Conservation (phyloP, 2,797 vertebrate genomes). For the Heliangelus exortis region DNA sequence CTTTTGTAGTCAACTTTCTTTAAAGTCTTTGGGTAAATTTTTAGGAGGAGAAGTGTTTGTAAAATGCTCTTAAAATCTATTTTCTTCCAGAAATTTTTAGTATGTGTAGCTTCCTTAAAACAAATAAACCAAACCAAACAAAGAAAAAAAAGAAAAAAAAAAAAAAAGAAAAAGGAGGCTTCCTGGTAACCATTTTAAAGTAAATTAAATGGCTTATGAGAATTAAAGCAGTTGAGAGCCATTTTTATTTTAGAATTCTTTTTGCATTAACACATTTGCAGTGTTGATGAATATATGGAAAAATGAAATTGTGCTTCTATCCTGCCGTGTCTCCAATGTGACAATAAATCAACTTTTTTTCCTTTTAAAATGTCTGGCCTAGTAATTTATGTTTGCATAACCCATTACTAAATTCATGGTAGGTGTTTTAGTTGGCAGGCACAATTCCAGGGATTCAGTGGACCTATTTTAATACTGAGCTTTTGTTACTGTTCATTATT, state of each 20-base stretch:
- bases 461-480: constrained; percentile 72
- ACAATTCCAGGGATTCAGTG: constrained; percentile 75
- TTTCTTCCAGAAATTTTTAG: background rate
- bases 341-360: constrained; percentile 89
- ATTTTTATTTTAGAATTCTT: constrained; percentile 83
- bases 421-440: constrained; percentile 87
- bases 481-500: constrained; percentile 78
- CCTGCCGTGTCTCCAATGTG: constrained; percentile 84
- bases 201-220: constrained; percentile 58
- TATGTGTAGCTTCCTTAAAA: background rate
- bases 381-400: constrained; percentile 91
- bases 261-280: constrained; percentile 83
- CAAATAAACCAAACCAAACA: background rate
- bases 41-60: background rate
- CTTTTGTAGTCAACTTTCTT: background rate
- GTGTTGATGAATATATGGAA: constrained; percentile 89
- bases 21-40: background rate
- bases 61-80: background rate
- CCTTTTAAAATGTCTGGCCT: constrained; percentile 90
- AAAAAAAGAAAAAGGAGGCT: background rate
- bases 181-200: constrained; percentile 43
- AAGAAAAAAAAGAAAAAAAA: background rate
- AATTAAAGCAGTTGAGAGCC: constrained; percentile 56
- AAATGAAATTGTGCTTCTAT: constrained; percentile 84
- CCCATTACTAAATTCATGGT: constrained; percentile 90